A percentile compares a stretch with the other conserved stretches of the same genome.
phyloP scores from a whole-genome alignment of 2,113 vertebrate species.

The Channa argus region DNA sequence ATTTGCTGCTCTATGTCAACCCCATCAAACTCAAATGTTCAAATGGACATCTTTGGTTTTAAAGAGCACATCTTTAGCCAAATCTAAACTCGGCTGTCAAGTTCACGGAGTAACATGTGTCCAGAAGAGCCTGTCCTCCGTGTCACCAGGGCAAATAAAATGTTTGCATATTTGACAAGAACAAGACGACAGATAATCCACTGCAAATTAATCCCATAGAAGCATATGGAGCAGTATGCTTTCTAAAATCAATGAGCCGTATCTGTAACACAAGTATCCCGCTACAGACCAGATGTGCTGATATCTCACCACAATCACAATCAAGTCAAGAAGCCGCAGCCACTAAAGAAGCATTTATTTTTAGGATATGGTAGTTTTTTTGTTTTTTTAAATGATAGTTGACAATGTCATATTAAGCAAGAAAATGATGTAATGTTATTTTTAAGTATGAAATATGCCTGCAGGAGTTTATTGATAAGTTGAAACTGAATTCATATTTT shows the following conservation, averaged over 20 bases:
- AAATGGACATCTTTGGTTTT: neutral
- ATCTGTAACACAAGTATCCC: conserved; percentile 32
- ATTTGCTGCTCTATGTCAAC: conserved; percentile 44
- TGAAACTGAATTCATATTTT: no score
- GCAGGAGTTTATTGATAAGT: neutral
- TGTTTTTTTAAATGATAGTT: neutral
- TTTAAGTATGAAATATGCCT: neutral
- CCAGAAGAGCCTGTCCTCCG: neutral
- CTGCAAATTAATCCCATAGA: conserved; percentile 61
- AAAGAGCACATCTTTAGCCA: conserved; percentile 2
- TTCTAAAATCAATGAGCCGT: conserved; percentile 56
- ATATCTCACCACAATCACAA: conserved; percentile 4
- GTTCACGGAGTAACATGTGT: neutral
- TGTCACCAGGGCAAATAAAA: neutral
- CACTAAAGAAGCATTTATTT: neutral
- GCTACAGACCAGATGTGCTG: conserved; percentile 9
- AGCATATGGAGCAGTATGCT: conserved; percentile 53
- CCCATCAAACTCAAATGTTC: conserved; percentile 6
- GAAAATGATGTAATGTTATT: no score
- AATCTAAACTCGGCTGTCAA: neutral
- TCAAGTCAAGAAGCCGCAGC: neutral
- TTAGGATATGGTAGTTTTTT: neutral
- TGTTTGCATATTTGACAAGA: conserved; percentile 40
- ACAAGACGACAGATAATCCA: conserved; percentile 53
- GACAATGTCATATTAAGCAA: no score